Evolutionary conservation across 1,140 invertebrate species (phyloP), one percentile per base, ranked within the genome.

Genomic region (Asbolus verrucosus): DNA sequence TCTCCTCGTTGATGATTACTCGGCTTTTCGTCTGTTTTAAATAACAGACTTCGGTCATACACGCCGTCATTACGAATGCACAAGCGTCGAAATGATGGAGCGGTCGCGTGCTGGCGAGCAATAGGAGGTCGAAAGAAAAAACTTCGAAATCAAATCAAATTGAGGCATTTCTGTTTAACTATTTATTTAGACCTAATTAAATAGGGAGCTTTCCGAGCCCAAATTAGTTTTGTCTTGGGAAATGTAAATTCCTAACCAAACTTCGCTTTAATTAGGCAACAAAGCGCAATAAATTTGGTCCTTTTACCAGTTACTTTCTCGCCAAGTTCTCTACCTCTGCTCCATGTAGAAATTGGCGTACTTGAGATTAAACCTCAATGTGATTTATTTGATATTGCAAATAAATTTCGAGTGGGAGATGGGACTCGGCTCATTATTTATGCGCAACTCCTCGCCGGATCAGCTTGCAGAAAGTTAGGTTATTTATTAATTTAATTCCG

Each of bases 201-300:
- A 70, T 54, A 70, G 31, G 24, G 14, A 66, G 61, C 62, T 54
- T 66, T 54, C 60, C 15, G 62, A 54, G 61, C 24, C 69, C 62
- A 70, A 70, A 70, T 70, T 65, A 70, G 69, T 70, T 70, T 70
- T 66, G 69, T 70, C 69, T 66, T 66, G 69, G 69, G 69, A 70
- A 70, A 70, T 66, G 69, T 70, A 70, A 70, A 70, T 70, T 65
- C 62, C 69, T 50, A 66, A 66, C 69, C 69, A 50, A 70, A 70
- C 31, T 70, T 70, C 61, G 43, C 41, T 70, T 70, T 70, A 70
- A 70, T 70, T 70, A 66, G 69, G 60, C 69, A 63, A 70, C 69
- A 66, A 70, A 65, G 68, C 50, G 60, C 50, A 30, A 70, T 70
- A 70, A 70, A 70, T 70, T 70, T 66, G 36, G 62, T n/a, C 65